Conservation (phyloP, 2,888 invertebrate genomes). For the Orthosia incerta region DNA sequence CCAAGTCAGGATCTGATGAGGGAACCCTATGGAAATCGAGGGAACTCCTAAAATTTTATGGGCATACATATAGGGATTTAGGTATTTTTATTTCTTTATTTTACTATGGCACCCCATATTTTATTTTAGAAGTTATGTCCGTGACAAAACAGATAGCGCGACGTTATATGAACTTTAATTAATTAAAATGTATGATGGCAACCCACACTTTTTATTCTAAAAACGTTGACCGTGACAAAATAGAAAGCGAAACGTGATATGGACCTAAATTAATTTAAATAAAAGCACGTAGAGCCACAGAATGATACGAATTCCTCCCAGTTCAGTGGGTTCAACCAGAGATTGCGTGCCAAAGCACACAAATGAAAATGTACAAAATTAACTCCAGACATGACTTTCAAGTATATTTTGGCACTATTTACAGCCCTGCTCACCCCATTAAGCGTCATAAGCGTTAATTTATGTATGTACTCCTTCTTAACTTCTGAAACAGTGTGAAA, state of each 20-base stretch:
- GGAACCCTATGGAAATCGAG: too few relatives aligned
- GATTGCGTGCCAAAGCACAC: constrained; percentile 44
- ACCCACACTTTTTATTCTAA: neutral
- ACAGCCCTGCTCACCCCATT: constrained; percentile 38
- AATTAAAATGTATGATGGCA: neutral
- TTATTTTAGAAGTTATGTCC: too few relatives aligned
- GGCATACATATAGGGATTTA: too few relatives aligned
- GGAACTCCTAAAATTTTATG: too few relatives aligned
- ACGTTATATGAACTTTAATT: too few relatives aligned
- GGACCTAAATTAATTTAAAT: constrained; percentile 9
- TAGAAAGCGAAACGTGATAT: neutral
- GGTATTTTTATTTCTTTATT: too few relatives aligned
- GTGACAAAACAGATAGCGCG: too few relatives aligned
- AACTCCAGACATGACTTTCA: constrained; percentile 39
- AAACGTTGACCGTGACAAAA: neutral
- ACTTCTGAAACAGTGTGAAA: constrained; percentile 32
- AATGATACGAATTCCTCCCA: constrained; percentile 9
- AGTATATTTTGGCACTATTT: constrained; percentile 46
- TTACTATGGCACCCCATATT: too few relatives aligned
- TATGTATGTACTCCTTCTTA: constrained; percentile 21
- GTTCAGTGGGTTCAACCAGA: neutral
- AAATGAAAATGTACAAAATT: constrained; percentile 32
- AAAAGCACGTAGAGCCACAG: neutral
- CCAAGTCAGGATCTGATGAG: too few relatives aligned
- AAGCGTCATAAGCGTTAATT: constrained; percentile 47